Base-by-base conservation (phyloP, 2,797 vertebrate genomes). In the Ctenopoma kingsleyae region DNA sequence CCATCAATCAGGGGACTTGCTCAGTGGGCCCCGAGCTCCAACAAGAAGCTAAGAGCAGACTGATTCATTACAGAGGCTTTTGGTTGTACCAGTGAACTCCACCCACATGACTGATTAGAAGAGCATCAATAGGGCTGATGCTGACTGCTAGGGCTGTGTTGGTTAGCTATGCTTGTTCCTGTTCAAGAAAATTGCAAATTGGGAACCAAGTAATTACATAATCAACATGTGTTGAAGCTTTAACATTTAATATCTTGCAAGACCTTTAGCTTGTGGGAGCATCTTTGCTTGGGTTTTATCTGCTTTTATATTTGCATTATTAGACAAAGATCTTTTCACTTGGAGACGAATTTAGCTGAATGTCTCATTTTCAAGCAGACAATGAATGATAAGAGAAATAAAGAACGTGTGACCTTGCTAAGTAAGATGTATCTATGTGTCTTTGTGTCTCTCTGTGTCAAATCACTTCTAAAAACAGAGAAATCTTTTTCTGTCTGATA, bases 1-100 rank as follows among this genome's bases (percentile, higher is more conserved):
- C 86, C 82, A 92, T 94, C 91, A 92, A 92, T 93, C 91, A 92
- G 59, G 1, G 72, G 66, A 74, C 76, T 76, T 66, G 77, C 84
- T 84, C 81, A 61, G 77, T 71, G 80, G 73, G 81, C 80, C 68
- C 77, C 16, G 6, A 50, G 80, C 81, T 65, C 63, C 23, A 13
- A 47, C 67, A 41, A 59, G 48, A 57, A 80, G 78, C 73, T 64
- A 72, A 78, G 77, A 82, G 82, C 69, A 73, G 58, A 64, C 63
- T 62, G 72, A 87, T 90, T 87, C 89, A 90, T 91, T 84, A 85
- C 67, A 43, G 67, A 57, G 67, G 68, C 74, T 89, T 30, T 67
- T 59, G 68, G 66, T 76, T 81, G 66, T 38, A 57, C 71, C 67
- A 20, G 61, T 59, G 71, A 81, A 82, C 86, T 78, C 82, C 83